These are phyloP conservation scores for Brevimyrus niger DNA, from an alignment of 2,113 vertebrate species.

Conservation along the genomic window DNA sequence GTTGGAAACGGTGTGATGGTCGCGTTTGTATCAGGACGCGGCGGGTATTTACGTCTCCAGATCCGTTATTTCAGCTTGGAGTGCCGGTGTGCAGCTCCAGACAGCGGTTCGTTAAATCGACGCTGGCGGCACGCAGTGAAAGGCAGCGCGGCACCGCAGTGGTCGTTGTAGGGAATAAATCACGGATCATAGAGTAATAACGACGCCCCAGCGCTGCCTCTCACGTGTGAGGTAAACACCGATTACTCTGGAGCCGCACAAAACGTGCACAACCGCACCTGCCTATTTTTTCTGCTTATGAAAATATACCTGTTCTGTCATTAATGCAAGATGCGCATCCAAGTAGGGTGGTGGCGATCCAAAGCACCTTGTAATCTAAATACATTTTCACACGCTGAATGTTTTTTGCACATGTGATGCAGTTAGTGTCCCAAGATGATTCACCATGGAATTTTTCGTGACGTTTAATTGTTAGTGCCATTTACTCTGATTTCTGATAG, in stretches of 20 bases:
- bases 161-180: conserved; percentile 2
- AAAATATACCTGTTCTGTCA: background rate
- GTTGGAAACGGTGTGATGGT: background rate
- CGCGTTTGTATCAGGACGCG: background rate
- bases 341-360: conserved; percentile 1
- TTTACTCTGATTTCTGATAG: background rate
- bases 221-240: background rate
- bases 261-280: background rate
- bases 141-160: background rate
- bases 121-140: background rate
- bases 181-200: background rate
- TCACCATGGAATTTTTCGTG: background rate
- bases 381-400: background rate
- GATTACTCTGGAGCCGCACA: background rate
- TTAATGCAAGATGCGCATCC: background rate
- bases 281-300: background rate
- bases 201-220: conserved; percentile 22
- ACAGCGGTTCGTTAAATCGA: background rate
- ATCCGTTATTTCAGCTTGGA: background rate
- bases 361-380: background rate
- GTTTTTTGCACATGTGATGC: background rate
- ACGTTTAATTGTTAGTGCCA: conserved; percentile 13
- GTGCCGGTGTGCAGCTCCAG: background rate
- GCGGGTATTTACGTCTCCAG: background rate
- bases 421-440: no score